phyloP scores from a whole-genome alignment of 2,113 vertebrate genomes.

The Sapajus apella region DNA sequence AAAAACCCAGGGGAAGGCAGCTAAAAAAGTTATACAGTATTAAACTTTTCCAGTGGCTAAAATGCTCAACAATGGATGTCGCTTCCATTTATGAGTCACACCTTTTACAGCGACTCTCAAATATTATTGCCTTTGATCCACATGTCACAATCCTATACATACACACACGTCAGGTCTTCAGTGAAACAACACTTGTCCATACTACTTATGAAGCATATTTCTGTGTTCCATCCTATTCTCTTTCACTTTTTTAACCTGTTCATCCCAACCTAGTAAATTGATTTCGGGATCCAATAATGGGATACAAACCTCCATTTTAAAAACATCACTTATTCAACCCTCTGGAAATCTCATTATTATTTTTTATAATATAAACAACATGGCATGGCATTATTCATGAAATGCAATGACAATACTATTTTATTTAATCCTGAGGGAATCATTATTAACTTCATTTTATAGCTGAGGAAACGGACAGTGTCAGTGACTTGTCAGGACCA shows the following conservation, averaged over 20 bases:
- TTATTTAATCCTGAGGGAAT: neutral
- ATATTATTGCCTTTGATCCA: neutral
- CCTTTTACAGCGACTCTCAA: neutral
- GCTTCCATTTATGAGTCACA: neutral
- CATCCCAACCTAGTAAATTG: neutral
- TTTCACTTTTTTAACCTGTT: neutral
- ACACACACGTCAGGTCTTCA: neutral
- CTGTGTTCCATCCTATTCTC: neutral
- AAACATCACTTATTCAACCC: slow-evolving; percentile 4
- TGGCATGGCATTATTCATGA: neutral
- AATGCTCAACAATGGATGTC: neutral
- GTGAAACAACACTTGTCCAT: neutral
- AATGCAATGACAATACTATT: neutral
- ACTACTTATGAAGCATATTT: neutral
- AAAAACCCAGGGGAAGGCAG: neutral
- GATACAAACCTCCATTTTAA: neutral
- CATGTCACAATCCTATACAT: neutral
- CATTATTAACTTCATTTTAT: neutral
- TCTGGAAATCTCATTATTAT: neutral
- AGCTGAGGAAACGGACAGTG: neutral
- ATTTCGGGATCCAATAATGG: neutral
- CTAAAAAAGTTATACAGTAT: neutral
- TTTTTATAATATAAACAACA: slow-evolving; percentile 9
- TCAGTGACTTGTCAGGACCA: neutral
- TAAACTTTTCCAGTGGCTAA: neutral